Percentiles rank a stretch among this genome's conserved stretches.
Conservation (phyloP, 2,888 invertebrate genomes). For the Cyclophora albipunctata region DNA sequence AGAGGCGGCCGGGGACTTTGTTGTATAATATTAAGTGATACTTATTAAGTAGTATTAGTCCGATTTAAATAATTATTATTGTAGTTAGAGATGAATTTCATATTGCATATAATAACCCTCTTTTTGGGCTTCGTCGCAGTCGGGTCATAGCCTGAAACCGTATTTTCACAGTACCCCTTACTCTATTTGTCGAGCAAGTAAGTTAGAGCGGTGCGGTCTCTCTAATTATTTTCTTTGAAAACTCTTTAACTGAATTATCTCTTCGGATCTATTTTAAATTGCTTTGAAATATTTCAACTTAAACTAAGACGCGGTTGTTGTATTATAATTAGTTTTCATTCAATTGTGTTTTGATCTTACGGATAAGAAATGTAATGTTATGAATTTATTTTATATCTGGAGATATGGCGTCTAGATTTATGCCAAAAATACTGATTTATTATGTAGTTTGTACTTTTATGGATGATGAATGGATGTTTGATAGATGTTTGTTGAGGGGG, state of each 20-base stretch:
- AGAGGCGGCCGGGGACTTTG: too few species aligned
- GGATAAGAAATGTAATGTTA: not conserved
- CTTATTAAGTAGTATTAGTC: too few species aligned
- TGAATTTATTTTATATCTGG: not conserved
- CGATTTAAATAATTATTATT: not conserved
- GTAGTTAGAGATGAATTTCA: not conserved
- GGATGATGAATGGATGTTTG: not conserved
- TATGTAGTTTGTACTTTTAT: not conserved
- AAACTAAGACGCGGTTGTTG: not conserved
- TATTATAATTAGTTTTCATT: not conserved
- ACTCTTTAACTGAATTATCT: conserved; percentile 16
- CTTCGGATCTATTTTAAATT: conserved; percentile 12
- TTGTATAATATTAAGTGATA: too few species aligned
- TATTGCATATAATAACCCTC: not conserved
- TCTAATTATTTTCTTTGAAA: conserved; percentile 24
- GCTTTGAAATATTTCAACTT: conserved; percentile 1
- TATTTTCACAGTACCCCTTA: not conserved
- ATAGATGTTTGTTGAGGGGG: not conserved
- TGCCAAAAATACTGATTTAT: too few species aligned
- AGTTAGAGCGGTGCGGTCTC: conserved; percentile 17
- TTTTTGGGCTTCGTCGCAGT: not conserved
- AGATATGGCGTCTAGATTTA: too few species aligned
- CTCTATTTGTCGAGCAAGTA: conserved; percentile 14
- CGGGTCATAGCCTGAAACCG: not conserved
- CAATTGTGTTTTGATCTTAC: not conserved